phyloP scores from a whole-genome alignment of 2,797 vertebrate species.

The Cuculus canorus region DNA sequence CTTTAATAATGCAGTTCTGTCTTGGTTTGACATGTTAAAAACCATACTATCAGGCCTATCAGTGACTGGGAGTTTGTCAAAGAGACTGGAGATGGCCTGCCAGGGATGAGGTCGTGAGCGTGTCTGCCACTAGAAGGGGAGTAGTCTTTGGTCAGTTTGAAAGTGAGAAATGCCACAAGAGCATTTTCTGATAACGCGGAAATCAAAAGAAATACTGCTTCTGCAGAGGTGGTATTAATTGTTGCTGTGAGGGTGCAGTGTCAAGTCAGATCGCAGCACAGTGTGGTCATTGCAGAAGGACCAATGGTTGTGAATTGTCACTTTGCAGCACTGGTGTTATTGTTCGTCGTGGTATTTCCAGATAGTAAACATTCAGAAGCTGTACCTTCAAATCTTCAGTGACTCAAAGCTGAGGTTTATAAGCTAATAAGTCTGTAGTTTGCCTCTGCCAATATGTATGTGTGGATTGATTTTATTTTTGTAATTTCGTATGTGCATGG shows the following conservation, averaged over 20 bases:
- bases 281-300: rapidly evolving
- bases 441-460: background rate
- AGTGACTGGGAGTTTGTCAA: background rate
- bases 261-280: background rate
- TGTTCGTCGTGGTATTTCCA: background rate
- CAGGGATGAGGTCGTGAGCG: background rate
- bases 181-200: background rate
- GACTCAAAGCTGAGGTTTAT: background rate
- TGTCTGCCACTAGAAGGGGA: background rate
- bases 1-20: background rate
- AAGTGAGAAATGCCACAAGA: background rate
- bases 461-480: background rate
- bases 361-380: background rate
- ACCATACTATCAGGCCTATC: background rate
- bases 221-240: background rate
- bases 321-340: background rate
- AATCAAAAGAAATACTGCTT: background rate
- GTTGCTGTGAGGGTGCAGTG: rapidly evolving
- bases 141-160: background rate
- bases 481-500: rapidly evolving
- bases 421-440: background rate
- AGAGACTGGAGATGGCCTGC: background rate
- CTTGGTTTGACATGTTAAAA: background rate
- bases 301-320: background rate
- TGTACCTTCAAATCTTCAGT: background rate